Base-by-base conservation (phyloP, 2,797 vertebrate species). In the Tinamus major region DNA sequence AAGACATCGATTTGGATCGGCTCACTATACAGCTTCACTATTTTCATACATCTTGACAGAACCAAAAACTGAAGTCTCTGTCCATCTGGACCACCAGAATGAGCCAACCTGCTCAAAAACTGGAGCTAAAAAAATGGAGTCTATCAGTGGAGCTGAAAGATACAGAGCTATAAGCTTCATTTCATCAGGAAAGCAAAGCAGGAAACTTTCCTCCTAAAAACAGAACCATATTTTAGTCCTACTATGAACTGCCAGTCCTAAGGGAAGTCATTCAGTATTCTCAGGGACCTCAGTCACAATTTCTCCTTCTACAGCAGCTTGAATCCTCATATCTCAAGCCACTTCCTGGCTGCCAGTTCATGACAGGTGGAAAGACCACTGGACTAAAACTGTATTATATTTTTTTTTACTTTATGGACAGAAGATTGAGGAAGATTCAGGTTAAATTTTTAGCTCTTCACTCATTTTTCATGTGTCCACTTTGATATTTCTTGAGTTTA, bases 241-340 rank as follows among this genome's bases (percentile, higher is more conserved):
- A 93, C 92, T 95, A 61, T 76, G 74, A 85, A 78, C 46, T 82
- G 37, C 55, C 78, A 29, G 23, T 53, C 51, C 46, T 75, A 95
- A 93, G 94, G 78, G 85, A 86, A 85, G 64, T 63, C 68, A 88
- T 95, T 92, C 87, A 84, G 44, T 87, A 84, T 76, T 24, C 77
- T 87, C 37, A 90, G 80, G 92, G 95, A 77, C 37, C 37, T 90
- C 29, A 62, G 11, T 62, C 39, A 37, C 53, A 79, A 93, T 95
- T 92, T 88, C 46, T 84, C 31, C 4, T 80, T 69, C 58, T 90
- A 11, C 27, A 69, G 80, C 85, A 93, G 61, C 78, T 78, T 87
- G 70, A 23, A 77, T 84, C 62, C 78, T 92, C 64, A 61, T 67
- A 6, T 83, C 85, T 84, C 55, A 23, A 41, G 37, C 33, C 41